Evolutionary conservation across 2,797 vertebrate species (phyloP).

Genomic region (Pangasius larnaudii): DNA sequence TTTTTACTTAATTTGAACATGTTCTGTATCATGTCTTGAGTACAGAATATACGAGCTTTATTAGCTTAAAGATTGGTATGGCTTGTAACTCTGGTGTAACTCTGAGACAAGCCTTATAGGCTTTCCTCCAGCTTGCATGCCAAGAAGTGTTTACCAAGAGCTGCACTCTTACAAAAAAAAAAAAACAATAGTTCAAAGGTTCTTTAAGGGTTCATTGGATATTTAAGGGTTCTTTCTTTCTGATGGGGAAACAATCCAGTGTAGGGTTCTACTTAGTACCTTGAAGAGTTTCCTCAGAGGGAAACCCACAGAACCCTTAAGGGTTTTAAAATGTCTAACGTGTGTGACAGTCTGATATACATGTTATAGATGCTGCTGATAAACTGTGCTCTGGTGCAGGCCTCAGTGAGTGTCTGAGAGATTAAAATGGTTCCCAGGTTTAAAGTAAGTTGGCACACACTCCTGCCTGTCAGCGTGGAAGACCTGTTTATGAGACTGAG

Average conservation of each 20-base stretch:
- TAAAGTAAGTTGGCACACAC: conserved; percentile 21
- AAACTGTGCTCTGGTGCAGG: conserved; percentile 9
- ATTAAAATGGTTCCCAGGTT: conserved; percentile 43
- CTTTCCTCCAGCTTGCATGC: background rate
- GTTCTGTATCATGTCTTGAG: background rate
- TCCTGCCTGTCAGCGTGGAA: conserved; percentile 26
- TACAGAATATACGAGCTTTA: background rate
- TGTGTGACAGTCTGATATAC: conserved; percentile 26
- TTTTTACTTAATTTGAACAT: background rate
- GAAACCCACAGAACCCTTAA: conserved; percentile 6
- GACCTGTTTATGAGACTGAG: conserved; percentile 24
- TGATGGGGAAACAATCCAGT: background rate
- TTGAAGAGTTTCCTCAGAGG: background rate
- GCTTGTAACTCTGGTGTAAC: background rate
- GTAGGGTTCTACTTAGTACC: background rate
- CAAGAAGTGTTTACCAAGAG: background rate
- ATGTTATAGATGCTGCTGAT: conserved; percentile 24
- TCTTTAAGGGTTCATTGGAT: background rate
- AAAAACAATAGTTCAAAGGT: background rate
- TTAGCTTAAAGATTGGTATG: background rate
- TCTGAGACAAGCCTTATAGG: background rate
- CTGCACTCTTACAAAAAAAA: background rate
- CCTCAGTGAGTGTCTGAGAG: conserved; percentile 17
- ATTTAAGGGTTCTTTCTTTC: background rate
- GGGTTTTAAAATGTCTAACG: background rate